These are phyloP conservation scores for Mythimna albipuncta DNA, from an alignment of 2,888 invertebrate genomes.

Conservation along the genomic window DNA sequence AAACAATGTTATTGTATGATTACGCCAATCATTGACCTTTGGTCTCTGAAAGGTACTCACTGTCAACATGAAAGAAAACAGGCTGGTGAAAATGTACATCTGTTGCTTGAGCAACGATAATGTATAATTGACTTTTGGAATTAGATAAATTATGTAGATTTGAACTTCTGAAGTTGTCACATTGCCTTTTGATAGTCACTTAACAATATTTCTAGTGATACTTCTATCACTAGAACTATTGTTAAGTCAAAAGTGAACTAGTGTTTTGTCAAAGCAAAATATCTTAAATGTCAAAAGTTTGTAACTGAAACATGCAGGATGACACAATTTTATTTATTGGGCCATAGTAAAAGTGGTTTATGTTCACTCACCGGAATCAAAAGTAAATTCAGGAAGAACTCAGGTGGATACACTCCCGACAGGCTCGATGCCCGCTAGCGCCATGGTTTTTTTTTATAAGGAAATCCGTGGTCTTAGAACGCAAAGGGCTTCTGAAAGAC, in stretches of 20 bases:
- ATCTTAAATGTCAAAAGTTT: not conserved
- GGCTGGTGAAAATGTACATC: not conserved
- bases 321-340: not conserved
- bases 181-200: not conserved
- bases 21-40: not conserved
- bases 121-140: not conserved
- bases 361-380: no score
- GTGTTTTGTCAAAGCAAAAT: not conserved
- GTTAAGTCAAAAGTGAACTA: no score
- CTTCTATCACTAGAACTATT: no score
- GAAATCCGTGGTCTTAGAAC: no score
- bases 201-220: not conserved
- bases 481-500: no score
- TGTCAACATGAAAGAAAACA: constrained; percentile 1
- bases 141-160: not conserved
- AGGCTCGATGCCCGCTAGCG: no score
- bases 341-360: not conserved
- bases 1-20: constrained; percentile 17
- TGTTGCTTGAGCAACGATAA: not conserved
- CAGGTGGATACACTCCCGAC: no score
- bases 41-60: not conserved
- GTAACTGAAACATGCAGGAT: no score
- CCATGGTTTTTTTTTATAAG: no score
- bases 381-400: no score
- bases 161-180: not conserved